Evolutionary conservation across 1,140 invertebrate species (phyloP), one percentile per base, ranked within the genome.

Genomic region (Acromyrmex echinatior): DNA sequence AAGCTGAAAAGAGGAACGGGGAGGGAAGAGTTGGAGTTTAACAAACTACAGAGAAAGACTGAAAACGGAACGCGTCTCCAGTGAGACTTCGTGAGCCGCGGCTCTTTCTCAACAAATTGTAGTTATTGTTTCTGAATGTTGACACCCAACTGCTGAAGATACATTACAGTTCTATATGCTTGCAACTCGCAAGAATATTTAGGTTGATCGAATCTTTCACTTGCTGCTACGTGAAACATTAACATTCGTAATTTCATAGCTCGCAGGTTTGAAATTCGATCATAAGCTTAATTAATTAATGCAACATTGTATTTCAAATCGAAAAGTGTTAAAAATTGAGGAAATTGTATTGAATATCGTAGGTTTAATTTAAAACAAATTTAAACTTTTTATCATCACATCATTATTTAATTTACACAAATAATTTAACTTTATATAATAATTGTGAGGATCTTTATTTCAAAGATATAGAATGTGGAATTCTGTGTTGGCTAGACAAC

Each of bases 81-180:
- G 51, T n/a, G 62, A 58, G 86, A 74, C 39, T 39, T 56, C 5
- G n/a, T 60, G 39, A 49, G 62, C 86, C 60, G 31, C n/a, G 16
- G 68, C 58, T 76, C 31, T 74, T 68, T 73, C 70, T 76, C 80
- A 63, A 84, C 86, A 68, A 87, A 87, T 84, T 84, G 35, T 76
- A 49, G 53, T 87, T 87, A 87, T 84, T 76, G 86, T 87, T 82
- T 45, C 21, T 39, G 31, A 39, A 58, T 76, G 49, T 14, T 71
- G 31, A 74, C 18, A 56, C 12, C 18, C n/a, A 39, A 3, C 51
- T 73, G 71, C n/a, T 74, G 53, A n/a, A 74, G 51, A 56, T 58
- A 28, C 31, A 31, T 74, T 53, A 73, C 16, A 71, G 25, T 28
- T 56, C 9, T 49, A 49, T 28, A 25, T 56, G 28, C 18, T 31